phyloP scores from a whole-genome alignment of 2,797 vertebrate species.

The Alauda arvensis region DNA sequence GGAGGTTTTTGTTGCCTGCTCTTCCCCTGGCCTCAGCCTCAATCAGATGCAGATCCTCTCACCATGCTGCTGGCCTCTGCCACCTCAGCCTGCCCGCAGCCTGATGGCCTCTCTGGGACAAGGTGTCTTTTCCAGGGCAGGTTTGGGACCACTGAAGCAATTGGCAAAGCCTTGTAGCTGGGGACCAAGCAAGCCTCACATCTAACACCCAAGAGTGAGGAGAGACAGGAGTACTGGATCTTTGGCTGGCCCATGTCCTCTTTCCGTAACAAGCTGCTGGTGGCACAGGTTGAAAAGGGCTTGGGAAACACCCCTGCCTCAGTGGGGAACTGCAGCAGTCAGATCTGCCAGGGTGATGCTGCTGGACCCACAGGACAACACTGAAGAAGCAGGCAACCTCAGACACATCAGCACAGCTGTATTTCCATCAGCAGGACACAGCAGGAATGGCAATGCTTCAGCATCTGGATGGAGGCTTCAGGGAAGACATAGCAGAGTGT shows the following conservation, averaged over 20 bases:
- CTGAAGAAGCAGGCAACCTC: neutral
- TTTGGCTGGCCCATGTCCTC: neutral
- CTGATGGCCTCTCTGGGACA: accelerated
- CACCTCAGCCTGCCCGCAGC: accelerated
- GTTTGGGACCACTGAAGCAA: accelerated
- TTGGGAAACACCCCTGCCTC: neutral
- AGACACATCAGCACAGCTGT: neutral
- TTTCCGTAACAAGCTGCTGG: neutral
- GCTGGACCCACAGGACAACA: neutral
- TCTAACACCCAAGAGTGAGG: neutral
- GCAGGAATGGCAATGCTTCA: neutral
- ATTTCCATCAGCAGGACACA: neutral
- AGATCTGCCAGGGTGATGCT: neutral
- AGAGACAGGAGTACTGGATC: accelerated
- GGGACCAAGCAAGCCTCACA: neutral
- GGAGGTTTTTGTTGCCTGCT: neutral
- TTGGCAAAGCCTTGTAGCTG: neutral
- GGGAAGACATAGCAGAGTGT: neutral
- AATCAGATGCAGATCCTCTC: neutral
- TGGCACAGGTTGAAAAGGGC: neutral
- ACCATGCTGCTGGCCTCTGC: neutral
- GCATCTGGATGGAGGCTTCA: neutral
- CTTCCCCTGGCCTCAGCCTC: neutral
- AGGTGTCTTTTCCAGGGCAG: neutral
- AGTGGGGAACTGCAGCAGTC: neutral